A percentile compares a stretch with the other conserved stretches of the same genome.
Evolutionary conservation across 2,113 vertebrate species (phyloP).

Genomic region (Bolborhynchus lineola): DNA sequence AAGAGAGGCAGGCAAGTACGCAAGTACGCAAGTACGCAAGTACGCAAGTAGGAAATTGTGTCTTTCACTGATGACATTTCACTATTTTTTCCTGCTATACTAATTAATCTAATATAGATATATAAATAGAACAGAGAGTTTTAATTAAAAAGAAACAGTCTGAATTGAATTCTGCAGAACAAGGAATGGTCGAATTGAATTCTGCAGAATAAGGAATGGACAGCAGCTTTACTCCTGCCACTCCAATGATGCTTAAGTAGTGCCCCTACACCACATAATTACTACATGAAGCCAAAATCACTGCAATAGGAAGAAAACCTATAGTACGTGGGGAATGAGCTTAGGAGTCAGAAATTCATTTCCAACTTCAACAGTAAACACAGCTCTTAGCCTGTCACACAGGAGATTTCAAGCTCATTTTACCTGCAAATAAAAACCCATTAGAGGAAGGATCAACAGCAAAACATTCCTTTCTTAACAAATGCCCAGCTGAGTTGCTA

Average conservation of each 20-base stretch:
- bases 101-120: neutral
- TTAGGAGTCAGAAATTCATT: neutral
- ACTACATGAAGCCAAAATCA: rapidly evolving
- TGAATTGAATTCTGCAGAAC: neutral
- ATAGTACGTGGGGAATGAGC: rapidly evolving
- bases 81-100: neutral
- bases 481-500: neutral
- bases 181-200: neutral
- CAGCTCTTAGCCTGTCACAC: neutral
- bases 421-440: neutral
- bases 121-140: neutral
- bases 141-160: neutral
- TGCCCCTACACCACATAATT: neutral
- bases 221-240: neutral
- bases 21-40: too few relatives aligned
- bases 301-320: neutral
- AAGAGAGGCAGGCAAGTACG: neutral
- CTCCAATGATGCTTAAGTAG: neutral
- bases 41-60: neutral
- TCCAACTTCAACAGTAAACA: rapidly evolving
- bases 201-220: neutral
- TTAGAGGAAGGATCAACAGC: neutral
- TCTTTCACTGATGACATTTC: neutral
- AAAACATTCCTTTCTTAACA: neutral
- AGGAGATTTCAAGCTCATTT: neutral